These are phyloP conservation scores for Syrrhaptes paradoxus DNA, from an alignment of 2,113 vertebrate species.

Conservation along the genomic window DNA sequence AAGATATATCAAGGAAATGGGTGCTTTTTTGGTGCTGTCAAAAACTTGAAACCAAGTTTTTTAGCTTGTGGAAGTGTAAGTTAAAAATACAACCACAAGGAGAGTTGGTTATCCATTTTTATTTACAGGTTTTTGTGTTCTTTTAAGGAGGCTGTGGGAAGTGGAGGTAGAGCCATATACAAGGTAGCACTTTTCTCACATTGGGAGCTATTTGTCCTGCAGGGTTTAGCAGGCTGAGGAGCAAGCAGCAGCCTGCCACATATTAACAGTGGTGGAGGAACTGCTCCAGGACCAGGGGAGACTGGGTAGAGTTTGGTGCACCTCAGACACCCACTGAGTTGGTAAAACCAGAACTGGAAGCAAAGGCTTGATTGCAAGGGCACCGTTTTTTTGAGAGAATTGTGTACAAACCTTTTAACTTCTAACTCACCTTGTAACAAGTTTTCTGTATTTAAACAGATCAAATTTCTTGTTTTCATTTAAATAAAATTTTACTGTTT, in stretches of 20 bases:
- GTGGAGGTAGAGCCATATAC: neutral
- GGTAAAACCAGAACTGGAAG: neutral
- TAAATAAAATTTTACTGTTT: neutral
- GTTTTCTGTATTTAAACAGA: neutral
- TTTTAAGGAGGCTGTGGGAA: neutral
- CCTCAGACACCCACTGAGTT: neutral
- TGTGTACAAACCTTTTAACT: neutral
- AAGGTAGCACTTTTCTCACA: neutral
- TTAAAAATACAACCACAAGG: neutral
- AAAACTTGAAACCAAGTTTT: neutral
- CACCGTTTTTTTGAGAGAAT: neutral
- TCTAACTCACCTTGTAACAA: neutral
- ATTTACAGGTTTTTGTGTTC: neutral
- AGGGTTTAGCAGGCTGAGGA: neutral
- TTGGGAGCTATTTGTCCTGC: neutral
- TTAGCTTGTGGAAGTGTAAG: neutral
- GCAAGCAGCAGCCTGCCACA: neutral
- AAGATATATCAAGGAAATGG: neutral
- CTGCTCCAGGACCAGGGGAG: neutral
- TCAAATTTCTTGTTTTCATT: neutral
- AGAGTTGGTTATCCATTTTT: neutral
- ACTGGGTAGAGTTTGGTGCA: neutral
- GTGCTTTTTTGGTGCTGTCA: neutral
- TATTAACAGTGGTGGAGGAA: neutral
- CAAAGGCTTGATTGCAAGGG: neutral